A percentile compares a stretch with the other conserved stretches of the same genome.
phyloP scores from a whole-genome alignment of 92 coral and sea anemone genomes.

The Siderastrea siderea region DNA sequence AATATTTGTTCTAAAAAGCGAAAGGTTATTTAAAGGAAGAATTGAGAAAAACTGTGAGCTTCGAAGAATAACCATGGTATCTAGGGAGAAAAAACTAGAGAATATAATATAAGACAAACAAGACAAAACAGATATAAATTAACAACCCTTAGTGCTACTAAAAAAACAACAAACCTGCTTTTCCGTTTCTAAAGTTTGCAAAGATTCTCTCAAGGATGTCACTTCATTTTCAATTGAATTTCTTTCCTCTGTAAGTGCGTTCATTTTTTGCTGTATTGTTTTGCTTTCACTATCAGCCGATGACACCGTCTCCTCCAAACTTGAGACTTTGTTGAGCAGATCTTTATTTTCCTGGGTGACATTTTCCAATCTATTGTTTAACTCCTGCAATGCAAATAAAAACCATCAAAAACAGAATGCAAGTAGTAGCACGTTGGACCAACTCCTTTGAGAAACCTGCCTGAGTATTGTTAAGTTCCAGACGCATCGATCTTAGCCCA shows the following conservation, averaged over 20 bases:
- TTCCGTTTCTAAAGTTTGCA: conserved; percentile 42
- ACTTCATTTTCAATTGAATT: conserved; percentile 30
- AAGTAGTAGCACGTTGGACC: background rate
- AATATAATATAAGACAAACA: too few species aligned
- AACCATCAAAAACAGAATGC: too few species aligned
- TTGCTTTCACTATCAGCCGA: conserved; percentile 39
- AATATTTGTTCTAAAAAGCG: too few species aligned
- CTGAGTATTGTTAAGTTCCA: too few species aligned
- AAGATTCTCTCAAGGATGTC: conserved; percentile 29
- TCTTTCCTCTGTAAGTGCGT: conserved; percentile 37
- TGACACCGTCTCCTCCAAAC: conserved; percentile 37
- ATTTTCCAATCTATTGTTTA: conserved; percentile 25
- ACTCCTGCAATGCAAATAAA: conserved; percentile 45
- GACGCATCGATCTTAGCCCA: too few species aligned
- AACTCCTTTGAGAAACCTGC: background rate
- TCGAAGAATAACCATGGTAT: too few species aligned
- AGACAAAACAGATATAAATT: background rate
- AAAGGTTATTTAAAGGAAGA: too few species aligned
- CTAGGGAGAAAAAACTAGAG: too few species aligned
- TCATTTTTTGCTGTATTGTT: conserved; percentile 34
- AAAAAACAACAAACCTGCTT: conserved; percentile 32
- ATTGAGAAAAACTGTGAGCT: too few species aligned
- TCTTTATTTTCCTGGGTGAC: conserved; percentile 44
- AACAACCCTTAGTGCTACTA: background rate
- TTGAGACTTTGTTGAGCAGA: conserved; percentile 20